phyloP scores from a whole-genome alignment of 2,113 vertebrate species.

The Acrocephalus arundinaceus region DNA sequence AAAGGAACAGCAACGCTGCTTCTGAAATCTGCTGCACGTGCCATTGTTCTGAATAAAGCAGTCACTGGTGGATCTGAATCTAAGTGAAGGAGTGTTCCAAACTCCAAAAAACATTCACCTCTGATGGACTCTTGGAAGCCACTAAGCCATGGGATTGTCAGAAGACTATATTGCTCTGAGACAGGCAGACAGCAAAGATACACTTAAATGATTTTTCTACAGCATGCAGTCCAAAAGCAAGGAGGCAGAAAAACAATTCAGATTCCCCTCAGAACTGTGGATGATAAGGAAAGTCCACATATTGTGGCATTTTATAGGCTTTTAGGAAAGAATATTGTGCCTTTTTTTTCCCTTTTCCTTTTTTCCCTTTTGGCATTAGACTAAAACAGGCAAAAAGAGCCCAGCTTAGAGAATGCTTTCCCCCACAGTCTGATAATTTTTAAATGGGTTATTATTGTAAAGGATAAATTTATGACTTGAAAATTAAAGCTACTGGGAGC shows the following conservation, averaged over 20 bases:
- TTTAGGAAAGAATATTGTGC: neutral
- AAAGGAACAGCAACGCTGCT: neutral
- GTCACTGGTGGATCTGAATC: neutral
- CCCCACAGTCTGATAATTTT: neutral
- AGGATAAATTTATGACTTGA: neutral
- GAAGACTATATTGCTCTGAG: neutral
- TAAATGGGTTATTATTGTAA: neutral
- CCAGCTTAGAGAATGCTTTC: neutral
- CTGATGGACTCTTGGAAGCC: neutral
- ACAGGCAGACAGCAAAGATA: neutral
- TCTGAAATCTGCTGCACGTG: rapidly evolving
- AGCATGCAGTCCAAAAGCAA: neutral
- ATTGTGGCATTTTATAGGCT: neutral
- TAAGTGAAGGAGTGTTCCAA: neutral
- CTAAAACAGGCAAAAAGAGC: neutral
- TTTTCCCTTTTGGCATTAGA: neutral
- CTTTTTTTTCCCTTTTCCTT: neutral
- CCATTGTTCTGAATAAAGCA: neutral
- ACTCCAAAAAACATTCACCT: neutral
- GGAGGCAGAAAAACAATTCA: neutral
- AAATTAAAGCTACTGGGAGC: neutral
- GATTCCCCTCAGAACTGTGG: neutral
- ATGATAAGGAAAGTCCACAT: neutral
- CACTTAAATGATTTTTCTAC: conserved; percentile 28
- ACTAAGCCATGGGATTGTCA: neutral